These are phyloP conservation scores for Hydraecia micacea DNA, from an alignment of 2,888 invertebrate species.

Conservation along the genomic window DNA sequence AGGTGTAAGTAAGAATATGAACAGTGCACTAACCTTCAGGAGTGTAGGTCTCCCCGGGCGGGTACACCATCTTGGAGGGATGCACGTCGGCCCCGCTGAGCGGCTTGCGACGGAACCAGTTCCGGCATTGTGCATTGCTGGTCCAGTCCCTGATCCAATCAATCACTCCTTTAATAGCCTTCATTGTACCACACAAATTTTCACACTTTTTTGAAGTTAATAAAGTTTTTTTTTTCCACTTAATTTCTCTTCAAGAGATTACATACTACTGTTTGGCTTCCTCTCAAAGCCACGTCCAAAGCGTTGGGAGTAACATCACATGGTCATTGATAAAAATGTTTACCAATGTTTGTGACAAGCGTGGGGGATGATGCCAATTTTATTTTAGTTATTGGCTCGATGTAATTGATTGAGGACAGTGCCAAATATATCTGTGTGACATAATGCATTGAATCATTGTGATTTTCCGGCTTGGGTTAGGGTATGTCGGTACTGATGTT, in stretches of 20 bases:
- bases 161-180: conserved; percentile 57
- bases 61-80: conserved; percentile 98
- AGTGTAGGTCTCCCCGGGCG: conserved; percentile 95
- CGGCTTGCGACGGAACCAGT: conserved; percentile 96
- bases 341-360: conserved; percentile 41
- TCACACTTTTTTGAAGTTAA: conserved; percentile 8
- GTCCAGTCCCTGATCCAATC: conserved; percentile 94
- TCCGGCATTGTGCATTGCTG: conserved; percentile 96
- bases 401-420: conserved; percentile 46
- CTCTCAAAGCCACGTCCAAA: conserved; percentile 50
- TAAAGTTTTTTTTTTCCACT: conserved; percentile 17
- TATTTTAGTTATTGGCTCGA: conserved; percentile 57
- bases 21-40: conserved; percentile 90
- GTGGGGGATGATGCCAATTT: conserved; percentile 51
- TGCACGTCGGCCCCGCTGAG: conserved; percentile 96
- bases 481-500: background rate
- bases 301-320: conserved; percentile 36
- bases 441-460: conserved; percentile 54
- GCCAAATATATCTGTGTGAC: conserved; percentile 55
- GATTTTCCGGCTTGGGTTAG: conserved; percentile 54
- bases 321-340: conserved; percentile 58
- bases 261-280: conserved; percentile 44
- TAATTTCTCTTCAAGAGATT: conserved; percentile 36
- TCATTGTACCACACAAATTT: conserved; percentile 20
- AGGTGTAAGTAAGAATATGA: background rate